A percentile compares a stretch with the other conserved stretches of the same genome.
These are phyloP conservation scores for Drosophila sp. DNA, from an alignment of 1,140 invertebrate species.

Conservation along the genomic window DNA sequence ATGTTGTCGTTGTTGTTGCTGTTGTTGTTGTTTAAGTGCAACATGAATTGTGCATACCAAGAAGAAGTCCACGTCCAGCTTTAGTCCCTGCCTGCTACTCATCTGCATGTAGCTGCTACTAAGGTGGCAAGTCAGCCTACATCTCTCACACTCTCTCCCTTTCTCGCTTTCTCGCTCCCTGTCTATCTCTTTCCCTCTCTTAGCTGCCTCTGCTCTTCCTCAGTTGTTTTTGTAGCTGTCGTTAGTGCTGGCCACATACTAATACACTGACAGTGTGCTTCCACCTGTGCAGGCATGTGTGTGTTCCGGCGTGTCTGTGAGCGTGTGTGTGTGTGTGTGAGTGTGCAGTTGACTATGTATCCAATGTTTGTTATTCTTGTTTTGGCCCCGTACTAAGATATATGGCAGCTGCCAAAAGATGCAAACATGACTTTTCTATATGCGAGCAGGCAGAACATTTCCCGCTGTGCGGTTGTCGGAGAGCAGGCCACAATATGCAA, in stretches of 20 bases:
- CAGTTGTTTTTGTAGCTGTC: conserved; percentile 45
- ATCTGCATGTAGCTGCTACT: conserved; percentile 45
- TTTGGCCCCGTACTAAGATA: conserved; percentile 65
- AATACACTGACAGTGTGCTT: conserved; percentile 62
- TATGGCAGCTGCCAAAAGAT: conserved; percentile 79
- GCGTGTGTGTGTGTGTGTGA: conserved; percentile 26
- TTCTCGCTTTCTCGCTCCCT: not conserved
- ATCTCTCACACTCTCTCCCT: conserved; percentile 2
- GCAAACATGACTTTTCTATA: conserved; percentile 73
- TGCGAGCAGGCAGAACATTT: conserved; percentile 35
- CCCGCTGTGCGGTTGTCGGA: conserved; percentile 26
- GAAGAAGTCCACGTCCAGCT: conserved; percentile 22
- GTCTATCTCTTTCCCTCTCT: conserved; percentile 8
- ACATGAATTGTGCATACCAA: conserved; percentile 82
- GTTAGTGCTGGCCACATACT: conserved; percentile 58
- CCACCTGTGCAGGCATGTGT: conserved; percentile 33
- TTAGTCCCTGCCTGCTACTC: conserved; percentile 22
- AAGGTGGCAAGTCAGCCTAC: conserved; percentile 21
- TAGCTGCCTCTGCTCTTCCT: too few species aligned
- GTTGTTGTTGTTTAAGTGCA: conserved; percentile 74
- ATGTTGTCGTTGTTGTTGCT: conserved; percentile 17
- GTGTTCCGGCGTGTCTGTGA: conserved; percentile 10
- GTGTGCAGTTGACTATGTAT: conserved; percentile 54
- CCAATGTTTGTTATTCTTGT: conserved; percentile 69
- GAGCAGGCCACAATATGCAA: not conserved